A percentile compares a stretch with the other conserved stretches of the same genome.
These are phyloP conservation scores for Potorous gilbertii DNA, from an alignment of 2,797 vertebrate species.

Conservation along the genomic window DNA sequence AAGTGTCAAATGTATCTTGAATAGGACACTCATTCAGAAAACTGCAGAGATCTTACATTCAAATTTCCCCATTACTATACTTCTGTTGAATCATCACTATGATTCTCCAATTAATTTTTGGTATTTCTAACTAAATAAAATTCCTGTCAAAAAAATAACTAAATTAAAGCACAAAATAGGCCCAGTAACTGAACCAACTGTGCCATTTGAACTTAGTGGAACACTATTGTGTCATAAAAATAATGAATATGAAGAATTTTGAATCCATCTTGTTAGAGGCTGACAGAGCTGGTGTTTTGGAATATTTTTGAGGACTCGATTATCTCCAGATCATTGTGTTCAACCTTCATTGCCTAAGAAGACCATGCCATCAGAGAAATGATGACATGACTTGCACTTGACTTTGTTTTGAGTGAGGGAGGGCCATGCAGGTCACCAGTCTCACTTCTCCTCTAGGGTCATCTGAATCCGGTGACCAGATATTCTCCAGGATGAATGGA, in stretches of 20 bases:
- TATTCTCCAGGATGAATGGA: too few species aligned
- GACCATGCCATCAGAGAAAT: too few species aligned
- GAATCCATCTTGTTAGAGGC: not conserved
- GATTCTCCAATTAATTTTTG: constrained; percentile 52
- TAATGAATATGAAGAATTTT: not conserved
- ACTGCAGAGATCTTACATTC: not conserved
- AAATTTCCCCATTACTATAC: constrained; percentile 46
- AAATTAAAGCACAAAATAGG: not conserved
- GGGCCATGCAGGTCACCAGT: too few species aligned
- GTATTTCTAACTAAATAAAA: constrained; percentile 62
- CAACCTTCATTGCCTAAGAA: too few species aligned
- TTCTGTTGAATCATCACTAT: constrained; percentile 44
- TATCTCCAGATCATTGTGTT: not conserved
- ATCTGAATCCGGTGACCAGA: too few species aligned
- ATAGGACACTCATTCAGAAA: constrained; percentile 25
- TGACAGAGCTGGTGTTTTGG: not conserved
- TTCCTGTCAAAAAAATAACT: constrained; percentile 31
- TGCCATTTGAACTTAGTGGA: not conserved
- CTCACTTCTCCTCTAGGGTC: too few species aligned
- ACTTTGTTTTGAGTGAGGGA: too few species aligned
- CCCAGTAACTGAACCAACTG: not conserved
- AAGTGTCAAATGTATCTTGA: constrained; percentile 33
- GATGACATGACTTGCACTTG: too few species aligned
- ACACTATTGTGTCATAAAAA: not conserved
- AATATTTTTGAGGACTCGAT: not conserved